phyloP scores from a whole-genome alignment of 2,888 invertebrate genomes.

The Eilema depressum region DNA sequence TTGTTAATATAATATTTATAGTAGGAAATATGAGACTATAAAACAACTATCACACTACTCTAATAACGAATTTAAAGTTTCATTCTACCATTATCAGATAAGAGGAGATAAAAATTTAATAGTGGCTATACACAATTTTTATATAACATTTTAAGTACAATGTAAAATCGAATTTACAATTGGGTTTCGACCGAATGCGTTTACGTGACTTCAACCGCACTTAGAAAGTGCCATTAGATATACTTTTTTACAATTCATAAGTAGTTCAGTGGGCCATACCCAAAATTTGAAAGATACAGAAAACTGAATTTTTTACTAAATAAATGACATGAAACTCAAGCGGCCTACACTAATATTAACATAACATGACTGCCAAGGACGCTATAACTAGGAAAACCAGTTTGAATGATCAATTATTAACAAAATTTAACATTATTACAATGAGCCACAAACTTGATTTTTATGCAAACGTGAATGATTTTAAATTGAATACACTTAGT shows the following conservation, averaged over 20 bases:
- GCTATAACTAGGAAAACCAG: conserved; percentile 68
- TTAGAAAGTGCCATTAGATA: conserved; percentile 57
- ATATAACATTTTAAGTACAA: conserved; percentile 15
- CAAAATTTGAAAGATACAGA: conserved; percentile 32
- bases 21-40: not conserved
- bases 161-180: conserved; percentile 29
- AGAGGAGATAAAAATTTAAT: conserved; percentile 43
- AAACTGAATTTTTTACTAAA: conserved; percentile 22
- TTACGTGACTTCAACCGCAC: conserved; percentile 43
- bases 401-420: conserved; percentile 64
- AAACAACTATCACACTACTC: conserved; percentile 15
- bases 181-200: conserved; percentile 26
- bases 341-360: conserved; percentile 52
- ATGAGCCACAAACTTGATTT: conserved; percentile 17
- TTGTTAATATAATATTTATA: not conserved
- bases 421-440: conserved; percentile 46
- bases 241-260: conserved; percentile 43
- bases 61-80: conserved; percentile 22
- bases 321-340: conserved; percentile 16
- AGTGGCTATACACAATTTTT: conserved; percentile 4
- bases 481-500: conserved; percentile 8
- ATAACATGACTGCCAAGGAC: conserved; percentile 69
- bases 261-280: conserved; percentile 62
- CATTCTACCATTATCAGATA: conserved; percentile 53
- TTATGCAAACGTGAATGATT: not conserved